Base-by-base conservation (phyloP, 2,797 vertebrate species). In the Pristis pectinata region DNA sequence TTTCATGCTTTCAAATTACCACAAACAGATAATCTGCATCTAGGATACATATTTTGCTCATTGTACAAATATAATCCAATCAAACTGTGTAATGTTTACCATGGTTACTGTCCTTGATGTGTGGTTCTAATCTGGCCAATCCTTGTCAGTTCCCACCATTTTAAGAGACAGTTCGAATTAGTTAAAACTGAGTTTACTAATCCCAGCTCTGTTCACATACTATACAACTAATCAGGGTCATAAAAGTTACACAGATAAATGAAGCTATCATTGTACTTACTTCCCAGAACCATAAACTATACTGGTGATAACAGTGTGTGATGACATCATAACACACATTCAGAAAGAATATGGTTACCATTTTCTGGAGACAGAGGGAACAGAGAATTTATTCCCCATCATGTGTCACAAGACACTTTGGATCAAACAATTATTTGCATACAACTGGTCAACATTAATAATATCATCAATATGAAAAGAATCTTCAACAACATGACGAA, bases 11-110 rank as follows among this genome's bases (percentile, higher is more conserved):
- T 76, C 49, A 30, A 76, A 44, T n/a, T n/a, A 74, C 44, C 49
- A 94, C 44, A 34, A 74, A 94, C 30, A 76, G 13, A 76, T 41
- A 53, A 74, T 74, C 24, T 93, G 67, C 7, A 72, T 93, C 92
- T 37, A 53, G 41, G 67, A 70, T 76, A 56, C 72, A 94, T 94
- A n/a, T 93, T 70, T 67, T 70, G 24, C 24, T 72, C 59, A 27
- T 41, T 70, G 19, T 93, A 37, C 10, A 93, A 72, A 93, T 94
- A 44, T 76, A 94, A 94, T 94, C 67, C 67, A 93, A 72, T 72
- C 70, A 72, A 74, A 94, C 70, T 93, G 70, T 53, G 27, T 4
- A 53, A 93, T 72, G 27, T 74, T 93, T 53, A 74, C 67, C 27
- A 93, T 72, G 67, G 67, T 74, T 27, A 34, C 64, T 72, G 41